phyloP scores from a whole-genome alignment of 2,888 invertebrate genomes.

The Cephalotes varians region DNA sequence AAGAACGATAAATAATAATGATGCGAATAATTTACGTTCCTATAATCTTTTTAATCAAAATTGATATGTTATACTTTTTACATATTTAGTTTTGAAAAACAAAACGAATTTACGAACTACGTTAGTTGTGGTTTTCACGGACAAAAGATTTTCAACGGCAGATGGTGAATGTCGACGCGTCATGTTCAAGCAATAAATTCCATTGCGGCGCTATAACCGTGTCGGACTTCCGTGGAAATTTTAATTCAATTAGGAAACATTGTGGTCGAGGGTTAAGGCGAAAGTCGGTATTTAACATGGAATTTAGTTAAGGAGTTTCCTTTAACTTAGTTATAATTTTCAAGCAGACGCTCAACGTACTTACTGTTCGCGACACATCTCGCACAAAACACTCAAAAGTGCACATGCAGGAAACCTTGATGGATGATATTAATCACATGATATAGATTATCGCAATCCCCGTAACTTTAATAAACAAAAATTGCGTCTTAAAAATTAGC shows the following conservation, averaged over 20 bases:
- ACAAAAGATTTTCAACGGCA: slow-evolving; percentile 20
- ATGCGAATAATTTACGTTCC: neutral
- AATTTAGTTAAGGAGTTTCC: slow-evolving; percentile 80
- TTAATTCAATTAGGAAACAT: slow-evolving; percentile 71
- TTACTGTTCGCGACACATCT: slow-evolving; percentile 38
- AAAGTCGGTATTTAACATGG: slow-evolving; percentile 81
- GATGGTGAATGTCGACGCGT: slow-evolving; percentile 33
- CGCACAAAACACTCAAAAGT: slow-evolving; percentile 18
- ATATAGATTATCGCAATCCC: neutral
- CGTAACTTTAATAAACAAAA: neutral
- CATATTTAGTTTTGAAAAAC: neutral
- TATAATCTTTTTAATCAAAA: slow-evolving; percentile 1
- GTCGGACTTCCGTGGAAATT: slow-evolving; percentile 69
- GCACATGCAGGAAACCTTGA: neutral
- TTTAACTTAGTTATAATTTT: slow-evolving; percentile 79
- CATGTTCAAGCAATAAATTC: slow-evolving; percentile 46
- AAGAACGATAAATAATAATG: slow-evolving; percentile 16
- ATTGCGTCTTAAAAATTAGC: neutral
- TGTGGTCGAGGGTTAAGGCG: slow-evolving; percentile 71
- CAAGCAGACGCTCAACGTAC: slow-evolving; percentile 63
- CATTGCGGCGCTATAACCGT: slow-evolving; percentile 55
- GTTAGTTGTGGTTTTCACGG: neutral
- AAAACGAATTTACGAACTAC: slow-evolving; percentile 3
- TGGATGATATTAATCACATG: slow-evolving; percentile 11
- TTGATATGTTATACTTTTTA: neutral